A percentile compares a stretch with the other conserved stretches of the same genome.
phyloP scores from a whole-genome alignment of 2,888 invertebrate species.

The Tubiluchus corallicola region DNA sequence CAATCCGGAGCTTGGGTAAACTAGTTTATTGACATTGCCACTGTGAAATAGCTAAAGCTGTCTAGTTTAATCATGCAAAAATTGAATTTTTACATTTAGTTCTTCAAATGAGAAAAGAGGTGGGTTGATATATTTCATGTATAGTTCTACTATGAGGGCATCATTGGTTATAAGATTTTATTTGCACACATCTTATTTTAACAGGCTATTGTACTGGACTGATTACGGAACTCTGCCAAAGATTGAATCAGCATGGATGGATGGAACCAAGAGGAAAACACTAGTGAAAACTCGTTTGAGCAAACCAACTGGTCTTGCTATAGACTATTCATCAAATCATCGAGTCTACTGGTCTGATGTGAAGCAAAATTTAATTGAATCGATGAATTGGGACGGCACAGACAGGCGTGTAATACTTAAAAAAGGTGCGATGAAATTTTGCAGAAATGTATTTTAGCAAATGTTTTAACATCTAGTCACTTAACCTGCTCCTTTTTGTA shows the following conservation, averaged over 20 bases:
- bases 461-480: too few relatives aligned
- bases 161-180: too few relatives aligned
- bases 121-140: too few relatives aligned
- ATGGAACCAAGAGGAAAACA: slow-evolving; percentile 65
- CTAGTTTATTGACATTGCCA: too few relatives aligned
- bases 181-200: too few relatives aligned
- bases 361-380: slow-evolving; percentile 73
- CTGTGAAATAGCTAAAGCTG: too few relatives aligned
- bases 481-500: too few relatives aligned
- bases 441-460: too few relatives aligned
- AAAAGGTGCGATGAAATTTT: neutral
- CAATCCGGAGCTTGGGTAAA: slow-evolving; percentile 38
- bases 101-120: too few relatives aligned
- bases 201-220: slow-evolving; percentile 75
- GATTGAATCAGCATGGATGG: slow-evolving; percentile 92
- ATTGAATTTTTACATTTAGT: too few relatives aligned
- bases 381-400: slow-evolving; percentile 59
- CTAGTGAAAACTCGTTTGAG: slow-evolving; percentile 61
- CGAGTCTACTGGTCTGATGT: slow-evolving; percentile 88
- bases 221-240: slow-evolving; percentile 78
- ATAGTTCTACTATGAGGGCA: too few relatives aligned
- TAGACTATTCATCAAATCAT: slow-evolving; percentile 63
- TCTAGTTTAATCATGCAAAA: too few relatives aligned
- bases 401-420: slow-evolving; percentile 23
- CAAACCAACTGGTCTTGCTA: slow-evolving; percentile 68